Base-by-base conservation (phyloP, 2,113 vertebrate genomes). In the Fregetta grallaria region DNA sequence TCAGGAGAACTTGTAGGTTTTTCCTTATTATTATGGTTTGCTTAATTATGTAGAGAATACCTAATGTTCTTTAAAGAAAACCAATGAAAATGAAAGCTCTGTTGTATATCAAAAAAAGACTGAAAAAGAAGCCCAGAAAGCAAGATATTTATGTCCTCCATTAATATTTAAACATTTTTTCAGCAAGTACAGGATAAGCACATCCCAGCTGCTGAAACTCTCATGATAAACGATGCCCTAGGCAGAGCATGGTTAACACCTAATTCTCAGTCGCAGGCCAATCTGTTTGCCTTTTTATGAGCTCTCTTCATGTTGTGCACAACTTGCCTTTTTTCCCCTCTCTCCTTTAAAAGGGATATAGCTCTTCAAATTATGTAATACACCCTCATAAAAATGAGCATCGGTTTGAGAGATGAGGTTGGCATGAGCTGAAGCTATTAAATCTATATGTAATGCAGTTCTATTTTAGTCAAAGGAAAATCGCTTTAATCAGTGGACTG, bases 161-260 rank as follows among this genome's bases (percentile, higher is more conserved):
- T 96, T 96, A 96, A 95, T 96, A 95, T 94, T 97, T 96, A 76
- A 96, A 92, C 62, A 34, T 58, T 96, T 95, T 95, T 95, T 85
- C 88, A 92, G 44, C 50, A 93, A 89, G 86, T 81, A 72, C 55
- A 92, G 92, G 52, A 77, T 94, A 91, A 95, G 90, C 77, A 38
- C 85, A 93, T 93, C 67, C 88, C 90, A 95, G 90, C 92, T 95
- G 92, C 94, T 96, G 87, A 82, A 90, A 58, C 47, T 74, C 82
- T 75, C 29, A 52, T 76, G 90, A 93, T 91, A 96, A 96, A 95
- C 27, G 55, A 55, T 80, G 91, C 90, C 93, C 87, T 67, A 94
- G 94, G 83, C 90, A 93, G 92, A 83, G 91, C 77, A 52, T 65
- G 63, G 87, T 84, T 87, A 96, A 92, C 92, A 88, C 96, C 90